phyloP scores from a whole-genome alignment of 2,797 vertebrate species.

The Cirrhinus mrigala region DNA sequence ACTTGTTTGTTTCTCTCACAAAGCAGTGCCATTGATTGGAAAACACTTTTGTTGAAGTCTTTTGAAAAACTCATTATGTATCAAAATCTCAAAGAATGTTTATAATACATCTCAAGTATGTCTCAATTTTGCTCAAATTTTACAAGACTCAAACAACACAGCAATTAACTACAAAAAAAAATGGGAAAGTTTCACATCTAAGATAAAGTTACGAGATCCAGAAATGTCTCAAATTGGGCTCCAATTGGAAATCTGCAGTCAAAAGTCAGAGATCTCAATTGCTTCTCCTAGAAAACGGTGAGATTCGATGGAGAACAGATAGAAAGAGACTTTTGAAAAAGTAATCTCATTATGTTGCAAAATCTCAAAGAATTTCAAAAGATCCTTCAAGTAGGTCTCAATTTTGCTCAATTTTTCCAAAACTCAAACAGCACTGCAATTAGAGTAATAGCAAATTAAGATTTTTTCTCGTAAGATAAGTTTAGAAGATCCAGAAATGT shows the following conservation, averaged over 20 bases:
- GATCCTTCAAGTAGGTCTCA: too few relatives aligned
- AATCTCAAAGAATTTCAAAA: too few relatives aligned
- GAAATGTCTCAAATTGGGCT: too few relatives aligned
- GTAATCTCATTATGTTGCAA: too few relatives aligned
- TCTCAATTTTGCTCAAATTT: too few relatives aligned
- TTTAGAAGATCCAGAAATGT: background rate
- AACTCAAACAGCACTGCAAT: background rate
- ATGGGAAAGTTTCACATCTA: too few relatives aligned
- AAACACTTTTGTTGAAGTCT: background rate
- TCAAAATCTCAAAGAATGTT: background rate
- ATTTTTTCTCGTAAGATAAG: background rate
- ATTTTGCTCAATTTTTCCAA: background rate
- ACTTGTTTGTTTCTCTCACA: background rate
- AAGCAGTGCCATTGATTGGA: background rate
- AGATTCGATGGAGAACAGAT: too few relatives aligned
- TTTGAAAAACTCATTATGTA: background rate
- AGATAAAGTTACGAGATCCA: background rate
- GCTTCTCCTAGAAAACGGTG: too few relatives aligned
- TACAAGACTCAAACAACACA: background rate
- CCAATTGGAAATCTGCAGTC: too few relatives aligned
- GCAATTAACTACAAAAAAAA: too few relatives aligned
- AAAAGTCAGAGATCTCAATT: too few relatives aligned
- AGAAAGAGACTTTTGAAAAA: too few relatives aligned
- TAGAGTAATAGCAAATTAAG: background rate
- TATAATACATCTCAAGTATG: background rate